Base-by-base conservation (phyloP, 2,113 vertebrate genomes). In the Manacus vitellinus region DNA sequence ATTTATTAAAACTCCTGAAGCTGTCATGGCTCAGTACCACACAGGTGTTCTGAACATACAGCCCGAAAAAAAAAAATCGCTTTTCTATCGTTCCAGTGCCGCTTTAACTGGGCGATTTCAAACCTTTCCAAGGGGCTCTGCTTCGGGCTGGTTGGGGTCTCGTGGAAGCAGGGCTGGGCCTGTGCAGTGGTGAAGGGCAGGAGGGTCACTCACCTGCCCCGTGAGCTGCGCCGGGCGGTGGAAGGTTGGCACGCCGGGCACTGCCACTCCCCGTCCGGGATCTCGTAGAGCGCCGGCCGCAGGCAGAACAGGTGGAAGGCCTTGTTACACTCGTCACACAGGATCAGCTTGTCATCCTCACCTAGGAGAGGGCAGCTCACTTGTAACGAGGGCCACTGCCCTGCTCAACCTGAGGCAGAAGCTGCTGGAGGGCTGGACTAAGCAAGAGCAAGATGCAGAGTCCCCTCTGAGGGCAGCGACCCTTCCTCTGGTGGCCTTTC, bases 321-420 rank as follows among this genome's bases (percentile, higher is more conserved):
- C 97, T 99, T 99, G 97, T 99, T 99, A 96, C 99, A 99, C 97
- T 99, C 99, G 0, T 99, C 99, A 94, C 99, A 99, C 58, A 99
- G 97, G 97, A 99, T 99, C 81, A 99, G 98, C 92, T 99, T 99
- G 98, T 99, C 99, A 67, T 99, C 99, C 22, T 99, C 99, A 95
- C 99, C 99, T 99, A 96, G 77, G 76, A 73, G 63, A 88, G 58
- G 2, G n/a, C 59, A 78, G 35, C 62, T 41, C 10, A 41, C 35
- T 89, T 89, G 52, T 77, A 68, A 83, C 3, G 3, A 56, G 44
- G 43, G 43, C 52, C 8, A 2, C 62, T 70, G 82, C 67, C 18
- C 63, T 4, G 58, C 52, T 55, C 62, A 66, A 22, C 24, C 27
- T 0, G 2, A 43, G 88, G 46, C 74, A 93, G 94, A 87, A 79